phyloP scores from a whole-genome alignment of 2,113 vertebrate species.

The Dermatemys mawii region DNA sequence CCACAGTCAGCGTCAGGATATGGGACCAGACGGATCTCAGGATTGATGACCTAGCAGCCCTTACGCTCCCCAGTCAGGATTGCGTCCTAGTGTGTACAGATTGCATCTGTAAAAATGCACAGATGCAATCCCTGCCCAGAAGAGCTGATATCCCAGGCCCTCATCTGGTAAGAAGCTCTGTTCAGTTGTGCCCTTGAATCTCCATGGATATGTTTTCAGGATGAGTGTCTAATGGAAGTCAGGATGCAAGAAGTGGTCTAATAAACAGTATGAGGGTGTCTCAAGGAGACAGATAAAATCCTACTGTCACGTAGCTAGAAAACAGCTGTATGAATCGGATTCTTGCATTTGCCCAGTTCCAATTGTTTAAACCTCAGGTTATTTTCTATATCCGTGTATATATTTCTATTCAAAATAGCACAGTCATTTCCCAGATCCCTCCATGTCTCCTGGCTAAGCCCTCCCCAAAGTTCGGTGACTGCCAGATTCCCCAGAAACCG shows the following conservation, averaged over 20 bases:
- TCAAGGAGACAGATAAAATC: not conserved
- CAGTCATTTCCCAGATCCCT: no score
- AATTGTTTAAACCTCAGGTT: no score
- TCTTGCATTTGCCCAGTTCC: not conserved
- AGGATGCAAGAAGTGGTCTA: not conserved
- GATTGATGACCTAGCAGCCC: not conserved
- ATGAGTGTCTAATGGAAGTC: not conserved
- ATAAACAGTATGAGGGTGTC: not conserved
- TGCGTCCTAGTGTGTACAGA: not conserved
- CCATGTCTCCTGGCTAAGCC: no score
- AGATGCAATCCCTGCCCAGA: fast-evolving
- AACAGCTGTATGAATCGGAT: not conserved
- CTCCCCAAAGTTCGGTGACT: no score
- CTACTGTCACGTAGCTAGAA: not conserved
- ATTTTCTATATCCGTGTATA: no score
- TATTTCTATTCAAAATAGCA: no score
- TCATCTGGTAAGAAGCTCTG: not conserved
- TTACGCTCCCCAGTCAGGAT: not conserved
- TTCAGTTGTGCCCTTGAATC: not conserved
- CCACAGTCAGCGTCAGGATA: not conserved
- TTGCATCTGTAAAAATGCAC: not conserved
- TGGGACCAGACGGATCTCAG: not conserved
- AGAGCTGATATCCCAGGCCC: not conserved
- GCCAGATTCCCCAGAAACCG: not conserved
- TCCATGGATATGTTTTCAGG: not conserved